phyloP scores from a whole-genome alignment of 2,113 vertebrate species.

The Ptilonorhynchus violaceus region DNA sequence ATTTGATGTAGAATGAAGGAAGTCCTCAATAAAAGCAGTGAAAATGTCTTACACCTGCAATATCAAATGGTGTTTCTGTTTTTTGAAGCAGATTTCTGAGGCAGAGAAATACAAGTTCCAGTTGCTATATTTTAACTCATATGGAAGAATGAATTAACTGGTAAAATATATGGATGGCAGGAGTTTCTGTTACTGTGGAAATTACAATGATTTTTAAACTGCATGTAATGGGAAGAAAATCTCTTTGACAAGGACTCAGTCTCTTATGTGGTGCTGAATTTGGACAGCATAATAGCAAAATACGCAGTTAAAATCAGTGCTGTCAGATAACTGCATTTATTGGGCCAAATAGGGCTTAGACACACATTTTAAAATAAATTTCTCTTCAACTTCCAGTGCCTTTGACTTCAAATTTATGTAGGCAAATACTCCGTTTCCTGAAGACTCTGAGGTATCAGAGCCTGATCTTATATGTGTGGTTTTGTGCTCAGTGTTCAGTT shows the following conservation, averaged over 20 bases:
- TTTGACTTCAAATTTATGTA: background rate
- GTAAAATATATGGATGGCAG: background rate
- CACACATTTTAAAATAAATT: background rate
- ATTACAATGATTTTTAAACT: background rate
- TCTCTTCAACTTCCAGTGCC: background rate
- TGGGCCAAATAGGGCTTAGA: background rate
- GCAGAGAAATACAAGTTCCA: background rate
- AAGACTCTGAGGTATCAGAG: background rate
- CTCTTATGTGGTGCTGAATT: background rate
- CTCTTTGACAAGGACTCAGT: background rate
- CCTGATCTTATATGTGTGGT: background rate
- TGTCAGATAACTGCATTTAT: background rate
- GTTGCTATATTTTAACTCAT: background rate
- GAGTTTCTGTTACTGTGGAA: background rate
- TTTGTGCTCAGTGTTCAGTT: background rate
- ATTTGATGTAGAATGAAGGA: background rate
- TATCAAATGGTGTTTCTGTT: background rate
- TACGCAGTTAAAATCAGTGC: background rate
- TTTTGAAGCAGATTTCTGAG: background rate
- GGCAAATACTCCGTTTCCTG: background rate
- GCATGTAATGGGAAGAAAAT: background rate
- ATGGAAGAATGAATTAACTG: background rate
- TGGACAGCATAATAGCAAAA: background rate
- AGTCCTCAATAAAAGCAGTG: background rate
- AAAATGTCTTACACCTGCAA: background rate